A percentile compares a stretch with the other conserved stretches of the same genome.
Evolutionary conservation across 2,797 vertebrate species (phyloP).

Genomic region (Pantherophis vulpinus): DNA sequence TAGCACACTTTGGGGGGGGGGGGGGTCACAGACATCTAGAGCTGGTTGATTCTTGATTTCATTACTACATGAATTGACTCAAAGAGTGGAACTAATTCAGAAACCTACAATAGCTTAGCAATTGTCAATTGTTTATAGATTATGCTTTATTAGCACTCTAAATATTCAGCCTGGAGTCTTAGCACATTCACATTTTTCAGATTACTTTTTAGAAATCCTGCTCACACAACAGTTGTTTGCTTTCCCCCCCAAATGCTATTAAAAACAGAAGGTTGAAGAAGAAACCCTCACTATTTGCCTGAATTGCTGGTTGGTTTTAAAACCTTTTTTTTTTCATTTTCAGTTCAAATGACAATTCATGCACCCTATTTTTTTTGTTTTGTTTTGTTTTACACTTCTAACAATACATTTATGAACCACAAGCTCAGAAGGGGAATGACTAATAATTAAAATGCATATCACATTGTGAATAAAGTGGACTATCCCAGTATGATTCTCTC

Average conservation of each 20-base stretch:
- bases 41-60: not conserved
- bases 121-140: constrained; percentile 1
- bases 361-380: too few relatives aligned
- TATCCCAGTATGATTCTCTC: not conserved
- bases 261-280: not conserved
- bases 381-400: not conserved
- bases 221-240: not conserved
- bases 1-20: not conserved
- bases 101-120: constrained; percentile 2
- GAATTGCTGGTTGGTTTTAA: not conserved
- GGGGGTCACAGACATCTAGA: not conserved
- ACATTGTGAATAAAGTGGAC: not conserved
- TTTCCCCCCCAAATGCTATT: not conserved
- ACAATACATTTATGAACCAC: not conserved
- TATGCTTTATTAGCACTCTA: constrained; percentile 22
- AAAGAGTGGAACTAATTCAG: constrained; percentile 23
- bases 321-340: not conserved
- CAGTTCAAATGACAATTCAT: not conserved
- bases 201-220: not conserved
- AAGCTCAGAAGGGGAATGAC: not conserved
- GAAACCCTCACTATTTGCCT: not conserved
- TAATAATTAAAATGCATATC: not conserved
- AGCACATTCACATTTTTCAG: not conserved
- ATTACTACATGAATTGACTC: not conserved
- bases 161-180: constrained; percentile 8